Base-by-base conservation (phyloP, 2,113 vertebrate genomes). In the Eublepharis macularius region DNA sequence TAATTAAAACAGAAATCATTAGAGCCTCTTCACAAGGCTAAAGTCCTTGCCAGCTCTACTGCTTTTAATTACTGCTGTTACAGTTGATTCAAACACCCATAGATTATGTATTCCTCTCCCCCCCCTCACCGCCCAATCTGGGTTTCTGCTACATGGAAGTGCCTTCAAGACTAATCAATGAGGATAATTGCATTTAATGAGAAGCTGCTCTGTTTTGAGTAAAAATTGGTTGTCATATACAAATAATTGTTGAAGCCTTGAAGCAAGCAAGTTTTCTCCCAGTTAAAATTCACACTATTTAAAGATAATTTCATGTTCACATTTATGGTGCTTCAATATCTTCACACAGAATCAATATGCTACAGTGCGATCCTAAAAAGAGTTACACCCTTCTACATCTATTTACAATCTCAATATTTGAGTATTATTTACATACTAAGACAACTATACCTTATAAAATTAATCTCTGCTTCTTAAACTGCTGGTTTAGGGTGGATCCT, bases 201-300 rank as follows among this genome's bases (percentile, higher is more conserved):
- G 57, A 69, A 91, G 76, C 26, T 32, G 63, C 57, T 86, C 57
- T 76, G 11, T 81, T 90, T 70, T 78, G 51, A 84, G 47, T 24
- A 82, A 92, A 88, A 86, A 86, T 24, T 36, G 6, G 51, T 63
- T 74, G 63, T 86, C 92, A 87, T 91, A 91, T 85, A 72, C 77
- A 91, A 92, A 87, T 82, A 90, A 75, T 86, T 89, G 87, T 26
- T 89, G 86, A 93, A 65, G 84, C 36, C n/a, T 76, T 19, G 81
- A 90, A 90, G 76, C 49, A 73, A 49, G 82, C 73, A 36, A 91
- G 84, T 90, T 87, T 89, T 90, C 82, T 74, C 4, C 41, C 54
- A 75, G 24, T 24, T 49, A 88, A 79, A 4, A 84, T 51, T 24
- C 72, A 88, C 1, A 0, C 81, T 87, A 88, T 80, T 92, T 86